A percentile compares a stretch with the other conserved stretches of the same genome.
Evolutionary conservation across 2,113 vertebrate species (phyloP).

Genomic region (Channa maculata): DNA sequence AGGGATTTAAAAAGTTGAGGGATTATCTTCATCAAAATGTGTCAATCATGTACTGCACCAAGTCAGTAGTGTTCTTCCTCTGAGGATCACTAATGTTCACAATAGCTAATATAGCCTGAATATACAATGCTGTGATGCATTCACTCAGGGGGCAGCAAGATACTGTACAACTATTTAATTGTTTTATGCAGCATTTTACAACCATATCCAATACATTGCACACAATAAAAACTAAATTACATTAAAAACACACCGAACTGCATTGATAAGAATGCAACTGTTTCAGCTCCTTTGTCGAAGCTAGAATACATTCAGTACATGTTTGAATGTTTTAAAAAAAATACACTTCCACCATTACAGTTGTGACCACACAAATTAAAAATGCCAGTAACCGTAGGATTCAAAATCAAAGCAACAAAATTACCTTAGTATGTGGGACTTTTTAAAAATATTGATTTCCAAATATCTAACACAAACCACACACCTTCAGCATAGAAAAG

Average conservation of each 20-base stretch:
- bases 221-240: conserved; percentile 45
- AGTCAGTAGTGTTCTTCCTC: too few relatives aligned
- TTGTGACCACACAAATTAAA: neutral
- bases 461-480: too few relatives aligned
- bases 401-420: neutral
- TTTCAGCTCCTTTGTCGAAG: conserved; percentile 72
- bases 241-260: conserved; percentile 20
- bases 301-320: conserved; percentile 56
- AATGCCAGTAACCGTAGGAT: neutral
- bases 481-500: too few relatives aligned
- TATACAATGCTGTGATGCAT: neutral
- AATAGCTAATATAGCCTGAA: neutral
- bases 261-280: conserved; percentile 64
- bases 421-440: neutral
- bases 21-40: too few relatives aligned
- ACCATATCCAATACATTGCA: conserved; percentile 10
- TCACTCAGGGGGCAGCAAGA: neutral
- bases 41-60: too few relatives aligned
- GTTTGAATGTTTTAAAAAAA: conserved; percentile 43
- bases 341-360: neutral
- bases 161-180: conserved; percentile 32
- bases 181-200: conserved; percentile 55
- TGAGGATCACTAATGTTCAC: too few relatives aligned
- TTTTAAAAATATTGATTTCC: too few relatives aligned
- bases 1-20: too few relatives aligned